A percentile compares a stretch with the other conserved stretches of the same genome.
These are phyloP conservation scores for Calliphora vomitoria DNA, from an alignment of 2,888 invertebrate genomes.

Conservation along the genomic window DNA sequence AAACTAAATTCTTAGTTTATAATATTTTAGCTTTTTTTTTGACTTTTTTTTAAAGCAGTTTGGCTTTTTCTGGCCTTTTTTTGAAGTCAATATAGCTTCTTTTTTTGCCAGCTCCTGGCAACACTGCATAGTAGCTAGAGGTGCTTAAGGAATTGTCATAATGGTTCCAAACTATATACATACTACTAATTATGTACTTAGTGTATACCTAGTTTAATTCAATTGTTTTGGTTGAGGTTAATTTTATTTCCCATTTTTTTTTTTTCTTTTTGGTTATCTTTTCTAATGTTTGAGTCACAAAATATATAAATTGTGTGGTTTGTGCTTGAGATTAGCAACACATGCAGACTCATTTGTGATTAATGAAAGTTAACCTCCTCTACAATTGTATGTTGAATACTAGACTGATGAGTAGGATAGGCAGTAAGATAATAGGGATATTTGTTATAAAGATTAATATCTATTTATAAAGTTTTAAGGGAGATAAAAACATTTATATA, in stretches of 20 bases:
- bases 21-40: too few species aligned
- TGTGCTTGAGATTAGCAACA: neutral
- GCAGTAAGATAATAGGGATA: neutral
- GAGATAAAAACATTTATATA: neutral
- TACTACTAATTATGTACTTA: too few species aligned
- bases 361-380: neutral
- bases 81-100: too few species aligned
- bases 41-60: too few species aligned
- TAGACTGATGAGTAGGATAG: neutral
- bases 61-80: too few species aligned
- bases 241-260: neutral
- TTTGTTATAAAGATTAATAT: neutral
- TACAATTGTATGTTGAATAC: neutral
- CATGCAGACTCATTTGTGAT: neutral
- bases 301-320: neutral
- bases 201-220: too few species aligned
- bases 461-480: neutral
- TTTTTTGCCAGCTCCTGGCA: too few species aligned
- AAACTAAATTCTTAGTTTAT: too few species aligned
- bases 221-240: neutral
- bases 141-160: neutral
- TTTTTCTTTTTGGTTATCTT: neutral
- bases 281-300: too few species aligned
- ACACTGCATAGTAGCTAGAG: neutral
- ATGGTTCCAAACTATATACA: neutral